phyloP scores from a whole-genome alignment of 2,113 vertebrate genomes.

The Helogale parvula region DNA sequence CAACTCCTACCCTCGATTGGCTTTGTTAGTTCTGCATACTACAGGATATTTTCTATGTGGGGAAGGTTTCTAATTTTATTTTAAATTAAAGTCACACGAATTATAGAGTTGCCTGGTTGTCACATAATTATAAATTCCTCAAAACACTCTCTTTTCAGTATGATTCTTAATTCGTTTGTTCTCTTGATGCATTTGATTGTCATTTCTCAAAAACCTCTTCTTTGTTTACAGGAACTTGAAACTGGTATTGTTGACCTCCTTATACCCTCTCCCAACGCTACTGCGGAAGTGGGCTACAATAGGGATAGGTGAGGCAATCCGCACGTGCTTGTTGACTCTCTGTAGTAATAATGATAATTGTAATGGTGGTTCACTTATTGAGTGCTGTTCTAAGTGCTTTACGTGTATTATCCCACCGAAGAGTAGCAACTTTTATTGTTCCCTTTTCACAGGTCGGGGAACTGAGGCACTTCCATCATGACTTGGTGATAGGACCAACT shows the following conservation, averaged over 20 bases:
- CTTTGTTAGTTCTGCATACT: background rate
- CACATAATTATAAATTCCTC: background rate
- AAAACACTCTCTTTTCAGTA: background rate
- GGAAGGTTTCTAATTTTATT: constrained; percentile 1
- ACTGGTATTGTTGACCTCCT: constrained; percentile 91
- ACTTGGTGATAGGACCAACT: background rate
- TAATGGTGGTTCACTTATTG: background rate
- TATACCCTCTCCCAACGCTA: constrained; percentile 92
- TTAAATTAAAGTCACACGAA: constrained; percentile 39
- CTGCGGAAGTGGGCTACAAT: constrained; percentile 92
- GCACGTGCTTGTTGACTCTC: background rate
- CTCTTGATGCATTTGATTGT: constrained; percentile 31
- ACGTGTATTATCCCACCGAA: background rate
- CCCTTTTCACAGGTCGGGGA: background rate
- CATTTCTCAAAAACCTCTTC: constrained; percentile 35
- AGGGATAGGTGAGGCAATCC: constrained; percentile 88
- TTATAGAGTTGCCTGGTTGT: background rate
- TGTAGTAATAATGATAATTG: background rate
- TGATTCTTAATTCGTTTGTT: constrained; percentile 8
- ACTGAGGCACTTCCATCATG: background rate
- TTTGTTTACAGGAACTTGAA: constrained; percentile 88
- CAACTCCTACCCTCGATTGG: background rate
- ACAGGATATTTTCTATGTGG: background rate
- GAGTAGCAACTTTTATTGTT: background rate
- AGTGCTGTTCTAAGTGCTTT: background rate